Conservation (phyloP, 2,113 vertebrate species). For the Micromys minutus region DNA sequence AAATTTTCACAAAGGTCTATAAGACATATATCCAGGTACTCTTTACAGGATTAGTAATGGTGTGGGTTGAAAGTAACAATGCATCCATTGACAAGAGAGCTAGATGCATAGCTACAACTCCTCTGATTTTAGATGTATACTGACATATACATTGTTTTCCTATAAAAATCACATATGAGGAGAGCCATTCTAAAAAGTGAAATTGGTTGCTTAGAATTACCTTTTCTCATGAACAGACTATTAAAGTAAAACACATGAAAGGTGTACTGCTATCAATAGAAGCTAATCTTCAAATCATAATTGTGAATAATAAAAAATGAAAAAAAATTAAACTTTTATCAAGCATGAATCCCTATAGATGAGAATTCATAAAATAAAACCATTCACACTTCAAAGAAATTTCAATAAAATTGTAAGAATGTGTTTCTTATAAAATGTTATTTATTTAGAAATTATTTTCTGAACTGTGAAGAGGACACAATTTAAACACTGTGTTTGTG, state of each 20-base stretch:
- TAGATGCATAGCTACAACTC: background rate
- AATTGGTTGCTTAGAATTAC: background rate
- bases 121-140: background rate
- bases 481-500: constrained; percentile 1
- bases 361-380: constrained; percentile 3
- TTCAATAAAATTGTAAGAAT: background rate
- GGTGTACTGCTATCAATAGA: background rate
- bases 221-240: background rate
- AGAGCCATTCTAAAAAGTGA: background rate
- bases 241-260: background rate
- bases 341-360: background rate
- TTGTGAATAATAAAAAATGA: background rate
- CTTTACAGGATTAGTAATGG: background rate
- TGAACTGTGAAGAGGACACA: background rate
- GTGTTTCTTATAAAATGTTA: background rate
- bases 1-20: constrained; percentile 46
- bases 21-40: constrained; percentile 53
- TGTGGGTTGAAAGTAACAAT: background rate
- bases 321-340: background rate
- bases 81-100: background rate
- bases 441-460: background rate
- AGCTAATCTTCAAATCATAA: background rate
- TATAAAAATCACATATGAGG: background rate
- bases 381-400: background rate
- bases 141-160: background rate